Base-by-base conservation (phyloP, 2,888 invertebrate genomes). In the Caenorhabditis sp. region DNA sequence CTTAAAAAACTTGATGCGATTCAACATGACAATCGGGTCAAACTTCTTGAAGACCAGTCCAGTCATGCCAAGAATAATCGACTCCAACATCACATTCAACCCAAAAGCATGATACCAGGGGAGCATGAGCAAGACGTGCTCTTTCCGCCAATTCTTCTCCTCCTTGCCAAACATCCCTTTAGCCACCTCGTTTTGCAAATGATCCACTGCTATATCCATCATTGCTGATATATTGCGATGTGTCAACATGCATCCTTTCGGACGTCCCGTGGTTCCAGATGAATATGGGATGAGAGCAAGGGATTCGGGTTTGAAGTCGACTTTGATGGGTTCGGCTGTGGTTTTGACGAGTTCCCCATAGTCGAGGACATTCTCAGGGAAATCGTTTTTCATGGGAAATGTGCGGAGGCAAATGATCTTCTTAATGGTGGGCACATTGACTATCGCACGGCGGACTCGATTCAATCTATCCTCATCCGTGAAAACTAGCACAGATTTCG, bases 191-290 rank as follows among this genome's bases (percentile, higher is more conserved):
- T 70, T 75, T 17, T 75, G 61, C 0, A 67, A 20, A 26, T 75
- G 70, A 14, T 63, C 57, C 2, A 67, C 69, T 21, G 73, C 70
- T 25, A 84, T 66, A 31, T 78, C 77, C 25, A 83, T 49, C 77
- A 82, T 82, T 17, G 84, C 71, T 1, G 72, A 66, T 27, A 82
- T 71, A 63, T 82, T 84, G 36, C 49, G 62, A 67, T 85, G 84
- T 8, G 80, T 79, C 31, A 85, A 58, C 74, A 80, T 71, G 14
- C 81, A 82, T 8, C 84, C 85, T 67, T 85, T 84, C 1, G 84
- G 83, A 17, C 77, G 60, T 1, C 85, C 85, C 2, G 85, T 85
- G 0, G 95, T 95, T 0, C 93, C 93, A 87, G 77, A 77, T 10
- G 81, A 81, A 56, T 78, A 81, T 1, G 78, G 81, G 0, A 81